These are phyloP conservation scores for Epizoanthus illoricatus DNA, from an alignment of 92 coral and sea anemone species.

Conservation along the genomic window DNA sequence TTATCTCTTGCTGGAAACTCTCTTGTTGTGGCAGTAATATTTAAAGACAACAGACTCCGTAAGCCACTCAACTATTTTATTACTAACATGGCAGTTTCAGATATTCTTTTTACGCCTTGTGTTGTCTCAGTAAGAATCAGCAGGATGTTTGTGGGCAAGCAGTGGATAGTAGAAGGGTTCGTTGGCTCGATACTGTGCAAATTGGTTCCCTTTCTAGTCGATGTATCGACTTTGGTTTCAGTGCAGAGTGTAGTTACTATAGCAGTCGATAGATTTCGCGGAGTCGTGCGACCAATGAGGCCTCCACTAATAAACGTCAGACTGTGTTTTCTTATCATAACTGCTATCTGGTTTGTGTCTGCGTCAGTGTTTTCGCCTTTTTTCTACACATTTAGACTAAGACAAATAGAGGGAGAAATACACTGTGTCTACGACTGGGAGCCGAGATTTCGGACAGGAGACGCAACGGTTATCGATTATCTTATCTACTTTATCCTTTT, in stretches of 20 bases:
- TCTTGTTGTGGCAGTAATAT: conserved; percentile 38
- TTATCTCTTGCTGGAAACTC: conserved; percentile 41
- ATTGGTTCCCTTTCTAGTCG: conserved; percentile 25
- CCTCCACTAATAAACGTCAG: conserved; percentile 19
- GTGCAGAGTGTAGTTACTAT: conserved; percentile 32
- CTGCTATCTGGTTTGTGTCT: conserved; percentile 29
- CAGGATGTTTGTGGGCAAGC: not conserved
- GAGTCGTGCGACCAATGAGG: conserved; percentile 39
- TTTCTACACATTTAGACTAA: conserved; percentile 32
- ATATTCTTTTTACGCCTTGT: conserved; percentile 28
- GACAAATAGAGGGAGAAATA: not conserved
- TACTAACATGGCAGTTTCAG: conserved; percentile 47
- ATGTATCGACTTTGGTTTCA: conserved; percentile 40
- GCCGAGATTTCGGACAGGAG: conserved; percentile 15
- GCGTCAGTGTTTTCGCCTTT: conserved; percentile 29
- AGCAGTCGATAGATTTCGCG: conserved; percentile 32
- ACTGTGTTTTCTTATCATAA: conserved; percentile 13
- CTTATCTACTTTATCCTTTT: no score
- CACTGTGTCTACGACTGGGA: conserved; percentile 26
- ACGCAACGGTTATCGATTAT: no score
- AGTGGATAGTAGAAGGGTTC: conserved; percentile 46
- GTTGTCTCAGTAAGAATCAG: conserved; percentile 26
- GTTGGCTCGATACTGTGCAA: conserved; percentile 40
- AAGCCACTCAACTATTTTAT: conserved; percentile 41
- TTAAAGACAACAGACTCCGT: conserved; percentile 14